These are phyloP conservation scores for Noctilio leporinus DNA, from an alignment of 2,113 vertebrate species.

Conservation along the genomic window DNA sequence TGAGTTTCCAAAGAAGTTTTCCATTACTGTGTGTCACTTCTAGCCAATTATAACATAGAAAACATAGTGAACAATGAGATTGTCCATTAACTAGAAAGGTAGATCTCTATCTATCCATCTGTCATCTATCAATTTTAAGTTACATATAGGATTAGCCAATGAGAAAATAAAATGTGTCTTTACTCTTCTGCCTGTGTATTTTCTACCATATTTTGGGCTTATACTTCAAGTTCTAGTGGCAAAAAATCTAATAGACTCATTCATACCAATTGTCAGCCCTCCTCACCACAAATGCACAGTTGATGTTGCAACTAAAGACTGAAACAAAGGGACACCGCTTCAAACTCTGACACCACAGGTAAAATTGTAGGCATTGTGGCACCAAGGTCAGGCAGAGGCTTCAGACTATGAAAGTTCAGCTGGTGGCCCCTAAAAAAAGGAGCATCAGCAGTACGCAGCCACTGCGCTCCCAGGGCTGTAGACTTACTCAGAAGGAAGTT, in stretches of 20 bases:
- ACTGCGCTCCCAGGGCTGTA: background rate
- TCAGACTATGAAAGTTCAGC: background rate
- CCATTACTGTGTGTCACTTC: background rate
- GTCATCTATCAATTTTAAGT: background rate
- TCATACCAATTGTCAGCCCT: background rate
- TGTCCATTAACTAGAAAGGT: background rate
- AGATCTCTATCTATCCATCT: background rate
- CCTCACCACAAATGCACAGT: background rate
- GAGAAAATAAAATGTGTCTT: background rate
- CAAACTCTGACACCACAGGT: background rate
- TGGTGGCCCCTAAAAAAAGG: background rate
- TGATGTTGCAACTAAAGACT: background rate
- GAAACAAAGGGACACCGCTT: background rate
- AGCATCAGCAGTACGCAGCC: background rate
- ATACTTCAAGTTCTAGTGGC: background rate
- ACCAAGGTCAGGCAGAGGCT: background rate
- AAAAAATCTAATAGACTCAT: background rate
- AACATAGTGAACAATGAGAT: background rate
- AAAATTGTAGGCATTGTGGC: background rate
- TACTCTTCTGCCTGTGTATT: background rate
- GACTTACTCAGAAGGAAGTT: background rate
- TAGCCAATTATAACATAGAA: background rate
- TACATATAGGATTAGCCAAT: background rate
- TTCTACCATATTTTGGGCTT: background rate
- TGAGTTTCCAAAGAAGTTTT: background rate